These are phyloP conservation scores for Tyrannus savana DNA, from an alignment of 2,113 vertebrate genomes.

Conservation along the genomic window DNA sequence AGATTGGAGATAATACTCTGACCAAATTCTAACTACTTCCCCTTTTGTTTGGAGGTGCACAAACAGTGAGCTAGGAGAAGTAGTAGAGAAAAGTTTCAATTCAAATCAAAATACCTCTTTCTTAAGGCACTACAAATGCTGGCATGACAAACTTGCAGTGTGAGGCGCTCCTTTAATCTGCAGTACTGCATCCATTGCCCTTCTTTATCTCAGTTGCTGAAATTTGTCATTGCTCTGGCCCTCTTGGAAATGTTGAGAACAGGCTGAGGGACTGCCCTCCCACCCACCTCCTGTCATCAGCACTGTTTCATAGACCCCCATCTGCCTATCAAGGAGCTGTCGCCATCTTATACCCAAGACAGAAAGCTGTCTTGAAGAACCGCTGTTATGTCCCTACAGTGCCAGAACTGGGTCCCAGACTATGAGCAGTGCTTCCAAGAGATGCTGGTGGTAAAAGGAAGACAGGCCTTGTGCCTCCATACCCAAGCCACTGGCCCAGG, in stretches of 20 bases:
- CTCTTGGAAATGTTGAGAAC: neutral
- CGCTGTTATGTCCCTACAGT: neutral
- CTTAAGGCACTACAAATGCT: neutral
- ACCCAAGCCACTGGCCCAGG: neutral
- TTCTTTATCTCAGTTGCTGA: neutral
- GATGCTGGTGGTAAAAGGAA: neutral
- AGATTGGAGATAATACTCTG: neutral
- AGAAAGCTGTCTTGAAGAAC: neutral
- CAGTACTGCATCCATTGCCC: neutral
- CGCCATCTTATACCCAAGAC: neutral
- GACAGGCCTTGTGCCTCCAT: rapidly evolving
- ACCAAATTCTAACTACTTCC: neutral
- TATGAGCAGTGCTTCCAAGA: neutral
- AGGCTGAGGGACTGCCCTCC: neutral
- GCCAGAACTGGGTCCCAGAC: neutral
- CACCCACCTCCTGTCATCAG: neutral
- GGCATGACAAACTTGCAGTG: neutral
- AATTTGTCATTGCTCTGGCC: neutral
- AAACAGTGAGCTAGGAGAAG: neutral
- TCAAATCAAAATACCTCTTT: neutral
- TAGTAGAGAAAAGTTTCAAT: neutral
- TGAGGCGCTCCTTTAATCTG: neutral
- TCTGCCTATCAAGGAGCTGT: neutral
- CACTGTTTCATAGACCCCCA: neutral
- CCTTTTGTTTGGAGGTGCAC: neutral